Evolutionary conservation across 2,113 vertebrate species (phyloP), one percentile per base, ranked within the genome.

Genomic region (Callopanchax toddi): DNA sequence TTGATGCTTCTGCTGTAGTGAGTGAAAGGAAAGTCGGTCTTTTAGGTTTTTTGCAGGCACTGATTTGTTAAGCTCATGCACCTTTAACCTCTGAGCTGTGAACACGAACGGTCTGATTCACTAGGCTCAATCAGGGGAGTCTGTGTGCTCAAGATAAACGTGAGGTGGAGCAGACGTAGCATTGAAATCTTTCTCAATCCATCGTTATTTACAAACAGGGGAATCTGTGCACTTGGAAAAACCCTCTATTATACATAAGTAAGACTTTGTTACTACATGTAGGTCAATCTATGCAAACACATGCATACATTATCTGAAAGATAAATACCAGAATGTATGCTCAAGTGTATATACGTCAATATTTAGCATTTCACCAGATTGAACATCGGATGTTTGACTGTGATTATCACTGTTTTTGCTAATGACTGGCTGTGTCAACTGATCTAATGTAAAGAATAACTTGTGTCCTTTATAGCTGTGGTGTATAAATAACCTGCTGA

Each of bases 401-500:
- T 26, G 34, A 40, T 40, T 40, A 16, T n/a, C 37, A 37, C 16
- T 26, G 49, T 32, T 7, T n/a, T 13, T 17, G 43, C 16, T 62
- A 18, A 44, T 29, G 16, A 43, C 18, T 2, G 11, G 1, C 12
- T 36, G 25, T 52, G n/a, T 42, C 0, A 4, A 20, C 17, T 29
- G 1, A 15, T 12, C 2, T n/a, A n/a, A 58, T 18, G 32, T 11
- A 26, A 40, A 43, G 0, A 2, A 54, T 12, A 2, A 26, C 6
- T 25, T 21, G 12, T 0, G 1, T 29, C 16, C 44, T 44, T 45
- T 37, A 60, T 9, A 18, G 21, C 11, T 49, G 0, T 25, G 8
- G 36, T 22, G 36, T 15, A 71, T 26, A 55, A 42, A 67, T 46
- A 53, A 21, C 34, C 17, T 29, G 4, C 44, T 56, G 21, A 46